A percentile compares a stretch with the other conserved stretches of the same genome.
Evolutionary conservation across 2,113 vertebrate genomes (phyloP).

Genomic region (Microcebus lehilahytsara): DNA sequence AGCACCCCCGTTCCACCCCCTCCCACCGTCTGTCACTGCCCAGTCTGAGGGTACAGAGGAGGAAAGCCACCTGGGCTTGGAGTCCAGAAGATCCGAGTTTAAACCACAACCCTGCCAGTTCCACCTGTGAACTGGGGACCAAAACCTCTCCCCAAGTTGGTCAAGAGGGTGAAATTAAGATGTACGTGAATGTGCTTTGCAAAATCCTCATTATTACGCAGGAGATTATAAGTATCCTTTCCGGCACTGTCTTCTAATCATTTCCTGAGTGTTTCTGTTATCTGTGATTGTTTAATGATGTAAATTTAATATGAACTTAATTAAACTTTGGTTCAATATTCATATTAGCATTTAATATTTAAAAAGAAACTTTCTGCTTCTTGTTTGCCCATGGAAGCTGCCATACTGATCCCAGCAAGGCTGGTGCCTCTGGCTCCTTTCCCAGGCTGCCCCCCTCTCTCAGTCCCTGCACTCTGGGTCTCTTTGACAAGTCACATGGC

Average conservation of each 20-base stretch:
- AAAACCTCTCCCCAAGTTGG: background rate
- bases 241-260: background rate
- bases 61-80: background rate
- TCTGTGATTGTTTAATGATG: background rate
- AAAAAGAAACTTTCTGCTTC: background rate
- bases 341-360: background rate
- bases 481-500: background rate
- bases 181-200: background rate
- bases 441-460: background rate
- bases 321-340: background rate
- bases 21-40: accelerated
- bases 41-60: background rate
- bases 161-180: background rate
- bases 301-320: background rate
- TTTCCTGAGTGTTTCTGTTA: background rate
- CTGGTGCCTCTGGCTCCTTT: background rate
- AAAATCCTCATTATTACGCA: background rate
- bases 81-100: background rate
- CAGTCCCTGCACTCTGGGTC: background rate
- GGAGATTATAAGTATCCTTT: background rate
- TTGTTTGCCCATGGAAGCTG: accelerated
- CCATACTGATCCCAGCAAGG: too few relatives aligned
- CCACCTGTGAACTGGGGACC: background rate
- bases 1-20: too few relatives aligned
- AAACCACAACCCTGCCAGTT: background rate